These are phyloP conservation scores for Bruchidius siliquastri DNA, from an alignment of 2,888 invertebrate species.

Conservation along the genomic window DNA sequence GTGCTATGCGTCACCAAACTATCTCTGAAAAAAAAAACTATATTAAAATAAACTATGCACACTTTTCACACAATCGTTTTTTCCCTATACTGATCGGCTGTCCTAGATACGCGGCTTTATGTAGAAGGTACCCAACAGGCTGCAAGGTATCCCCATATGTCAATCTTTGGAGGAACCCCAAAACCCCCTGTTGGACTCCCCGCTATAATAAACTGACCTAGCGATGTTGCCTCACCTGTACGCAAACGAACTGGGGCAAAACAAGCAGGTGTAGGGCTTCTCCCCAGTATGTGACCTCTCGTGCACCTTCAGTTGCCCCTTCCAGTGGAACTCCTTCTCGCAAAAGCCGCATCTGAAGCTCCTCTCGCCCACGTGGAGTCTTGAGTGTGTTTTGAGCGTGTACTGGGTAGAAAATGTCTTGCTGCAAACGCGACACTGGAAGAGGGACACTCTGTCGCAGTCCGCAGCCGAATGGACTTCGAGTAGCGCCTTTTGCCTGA, in stretches of 20 bases:
- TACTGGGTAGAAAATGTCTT: slow-evolving; percentile 47
- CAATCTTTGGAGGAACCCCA: too few species aligned
- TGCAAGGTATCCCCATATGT: too few species aligned
- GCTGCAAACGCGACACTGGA: slow-evolving; percentile 41
- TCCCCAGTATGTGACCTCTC: slow-evolving; percentile 49
- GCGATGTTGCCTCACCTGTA: slow-evolving; percentile 27
- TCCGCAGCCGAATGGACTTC: slow-evolving; percentile 47
- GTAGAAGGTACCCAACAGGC: too few species aligned
- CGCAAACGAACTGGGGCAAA: slow-evolving; percentile 43
- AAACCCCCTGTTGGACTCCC: too few species aligned
- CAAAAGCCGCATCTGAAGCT: slow-evolving; percentile 39
- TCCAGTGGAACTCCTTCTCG: slow-evolving; percentile 40
- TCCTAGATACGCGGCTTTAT: too few species aligned
- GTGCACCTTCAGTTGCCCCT: slow-evolving; percentile 43
- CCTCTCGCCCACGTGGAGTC: slow-evolving; percentile 43
- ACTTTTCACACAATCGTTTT: too few species aligned
- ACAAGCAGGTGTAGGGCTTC: slow-evolving; percentile 50
- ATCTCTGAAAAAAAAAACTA: slow-evolving; percentile 29
- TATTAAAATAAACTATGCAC: too few species aligned
- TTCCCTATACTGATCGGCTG: too few species aligned
- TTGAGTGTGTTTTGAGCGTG: slow-evolving; percentile 47
- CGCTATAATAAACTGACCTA: too few species aligned
- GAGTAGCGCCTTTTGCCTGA: slow-evolving; percentile 44
- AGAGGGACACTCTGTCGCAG: slow-evolving; percentile 40
- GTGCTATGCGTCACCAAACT: slow-evolving; percentile 49